These are phyloP conservation scores for Anoura caudifer DNA, from an alignment of 2,113 vertebrate genomes.

Conservation along the genomic window DNA sequence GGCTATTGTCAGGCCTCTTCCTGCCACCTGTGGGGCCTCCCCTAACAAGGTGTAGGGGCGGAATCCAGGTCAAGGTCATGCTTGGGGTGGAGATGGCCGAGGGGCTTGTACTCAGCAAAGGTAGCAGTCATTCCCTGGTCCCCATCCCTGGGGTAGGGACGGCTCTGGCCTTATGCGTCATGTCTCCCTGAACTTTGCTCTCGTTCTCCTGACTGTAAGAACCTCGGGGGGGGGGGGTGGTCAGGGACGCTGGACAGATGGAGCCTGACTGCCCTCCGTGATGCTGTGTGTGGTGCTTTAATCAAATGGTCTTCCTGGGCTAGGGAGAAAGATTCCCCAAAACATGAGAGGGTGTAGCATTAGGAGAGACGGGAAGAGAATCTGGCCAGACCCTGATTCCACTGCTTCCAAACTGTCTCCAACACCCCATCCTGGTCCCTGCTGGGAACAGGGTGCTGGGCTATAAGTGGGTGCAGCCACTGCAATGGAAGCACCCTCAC, in stretches of 20 bases:
- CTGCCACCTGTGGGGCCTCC: constrained; percentile 5
- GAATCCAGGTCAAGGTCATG: constrained; percentile 53
- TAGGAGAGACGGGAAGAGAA: not conserved
- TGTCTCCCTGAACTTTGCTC: not conserved
- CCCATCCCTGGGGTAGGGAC: not conserved
- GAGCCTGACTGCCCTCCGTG: not conserved
- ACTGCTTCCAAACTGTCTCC: not conserved
- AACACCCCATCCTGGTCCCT: not conserved
- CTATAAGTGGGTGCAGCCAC: not conserved
- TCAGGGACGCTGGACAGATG: not conserved
- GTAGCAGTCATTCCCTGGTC: not conserved
- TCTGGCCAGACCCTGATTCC: not conserved
- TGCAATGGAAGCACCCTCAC: too few species aligned
- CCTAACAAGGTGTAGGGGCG: constrained; percentile 8
- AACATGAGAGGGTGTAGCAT: not conserved
- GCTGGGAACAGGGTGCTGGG: not conserved
- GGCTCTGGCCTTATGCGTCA: not conserved
- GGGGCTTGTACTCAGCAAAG: constrained; percentile 2
- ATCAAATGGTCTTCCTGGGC: not conserved
- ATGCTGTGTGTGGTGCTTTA: not conserved
- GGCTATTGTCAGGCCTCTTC: constrained; percentile 70
- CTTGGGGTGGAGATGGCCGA: constrained; percentile 43
- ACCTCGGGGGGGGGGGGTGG: not conserved
- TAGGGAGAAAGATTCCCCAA: not conserved
- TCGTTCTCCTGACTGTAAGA: not conserved